Evolutionary conservation across 2,113 vertebrate species (phyloP), one percentile per base, ranked within the genome.

Genomic region (Protobothrops flavoviridis): DNA sequence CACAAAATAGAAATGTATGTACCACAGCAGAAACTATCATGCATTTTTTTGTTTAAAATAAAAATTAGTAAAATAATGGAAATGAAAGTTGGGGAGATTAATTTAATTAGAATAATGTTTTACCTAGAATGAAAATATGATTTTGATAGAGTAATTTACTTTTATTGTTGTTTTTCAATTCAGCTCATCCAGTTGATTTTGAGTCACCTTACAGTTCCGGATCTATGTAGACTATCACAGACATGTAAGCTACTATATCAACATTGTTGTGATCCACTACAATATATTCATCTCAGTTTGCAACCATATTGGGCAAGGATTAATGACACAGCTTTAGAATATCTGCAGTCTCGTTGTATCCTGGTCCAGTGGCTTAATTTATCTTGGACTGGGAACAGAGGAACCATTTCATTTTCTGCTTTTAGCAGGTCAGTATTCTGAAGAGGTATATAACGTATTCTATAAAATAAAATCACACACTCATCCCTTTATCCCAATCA

Each of bases 121-220:
- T 56, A 94, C 87, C 69, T 94, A 57, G 90, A 87, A 20, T 45
- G 94, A 52, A 69, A 69, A 52, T 43, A 55, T 2, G 7, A 95
- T 87, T 95, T 89, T 94, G 96, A 95, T 93, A 43, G 33, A 81
- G 8, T 81, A 81, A 81, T 81, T 81, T 43, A 21, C 88, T 96
- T 43, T 45, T 94, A 43, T 43, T 97, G 93, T 94, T 96, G 85
- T 97, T 97, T 97, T 97, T 94, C 91, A 69, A 95, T 97, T 57
- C 95, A 99, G 99, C 98, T 99, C 96, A 99, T 99, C 98, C 99
- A 99, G 96, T 96, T 99, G 98, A 99, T 99, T 95, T 97, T 99
- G 98, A 99, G 98, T 97, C 99, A 99, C 97, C 98, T 99, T 97
- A 98, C 99, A 87, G 97, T 99, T 94, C 99, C 99, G 94, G 99